Percentiles rank a stretch among this genome's conserved stretches.
Evolutionary conservation across 2,113 vertebrate genomes (phyloP).

Genomic region (Sula dactylatra): DNA sequence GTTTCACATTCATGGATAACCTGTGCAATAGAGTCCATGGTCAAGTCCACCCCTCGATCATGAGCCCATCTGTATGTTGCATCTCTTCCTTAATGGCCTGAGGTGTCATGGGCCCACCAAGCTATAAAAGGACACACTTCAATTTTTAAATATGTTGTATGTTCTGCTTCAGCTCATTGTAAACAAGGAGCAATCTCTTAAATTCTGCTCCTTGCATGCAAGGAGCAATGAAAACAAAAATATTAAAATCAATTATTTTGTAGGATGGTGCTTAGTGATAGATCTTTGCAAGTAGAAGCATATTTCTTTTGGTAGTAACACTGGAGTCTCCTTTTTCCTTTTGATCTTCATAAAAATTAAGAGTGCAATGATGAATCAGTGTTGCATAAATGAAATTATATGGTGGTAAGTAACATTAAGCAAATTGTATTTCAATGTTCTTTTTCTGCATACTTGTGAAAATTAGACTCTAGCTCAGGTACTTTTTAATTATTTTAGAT

Average conservation of each 20-base stretch:
- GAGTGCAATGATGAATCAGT: background rate
- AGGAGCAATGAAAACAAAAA: background rate
- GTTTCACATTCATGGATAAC: too few species aligned
- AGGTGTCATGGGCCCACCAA: too few species aligned
- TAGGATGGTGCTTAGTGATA: background rate
- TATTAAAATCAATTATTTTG: background rate
- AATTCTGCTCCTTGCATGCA: background rate
- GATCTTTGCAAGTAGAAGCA: background rate
- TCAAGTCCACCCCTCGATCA: too few species aligned
- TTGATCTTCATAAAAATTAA: background rate
- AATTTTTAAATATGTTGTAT: background rate
- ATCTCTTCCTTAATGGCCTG: too few species aligned
- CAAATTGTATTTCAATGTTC: background rate
- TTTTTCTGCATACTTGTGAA: background rate
- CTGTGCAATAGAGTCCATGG: too few species aligned
- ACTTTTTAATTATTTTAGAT: background rate
- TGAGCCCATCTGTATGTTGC: too few species aligned
- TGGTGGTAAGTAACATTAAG: background rate
- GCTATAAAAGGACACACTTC: background rate
- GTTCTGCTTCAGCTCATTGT: background rate
- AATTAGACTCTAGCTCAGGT: background rate
- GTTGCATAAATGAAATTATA: background rate
- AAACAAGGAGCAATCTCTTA: background rate
- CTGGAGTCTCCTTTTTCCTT: background rate
- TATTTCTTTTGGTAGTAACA: background rate